Conservation (phyloP, 2,797 vertebrate genomes). For the Hylomyscus alleni region DNA sequence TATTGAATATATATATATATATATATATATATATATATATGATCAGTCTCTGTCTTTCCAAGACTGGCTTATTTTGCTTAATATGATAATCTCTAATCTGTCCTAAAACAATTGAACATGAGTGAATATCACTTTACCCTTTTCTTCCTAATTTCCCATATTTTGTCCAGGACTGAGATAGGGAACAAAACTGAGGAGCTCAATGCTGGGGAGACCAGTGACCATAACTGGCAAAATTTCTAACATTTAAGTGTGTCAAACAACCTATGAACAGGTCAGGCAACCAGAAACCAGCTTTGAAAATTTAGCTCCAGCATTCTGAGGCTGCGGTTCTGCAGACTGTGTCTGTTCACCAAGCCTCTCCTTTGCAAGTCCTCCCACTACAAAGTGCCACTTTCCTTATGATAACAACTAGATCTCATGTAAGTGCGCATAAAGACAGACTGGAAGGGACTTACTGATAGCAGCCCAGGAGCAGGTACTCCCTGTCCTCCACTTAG, state of each 20-base stretch:
- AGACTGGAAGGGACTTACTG: not conserved
- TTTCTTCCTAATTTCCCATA: not conserved
- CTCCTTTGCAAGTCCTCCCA: not conserved
- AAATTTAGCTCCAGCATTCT: not conserved
- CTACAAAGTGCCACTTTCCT: not conserved
- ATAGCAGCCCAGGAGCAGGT: not conserved
- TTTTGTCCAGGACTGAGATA: not conserved
- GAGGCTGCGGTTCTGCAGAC: not conserved
- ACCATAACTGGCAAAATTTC: not conserved
- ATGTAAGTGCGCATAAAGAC: not conserved
- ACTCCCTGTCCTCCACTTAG: fast-evolving
- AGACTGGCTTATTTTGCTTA: not conserved
- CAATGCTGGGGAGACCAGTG: not conserved
- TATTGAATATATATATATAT: too few relatives aligned
- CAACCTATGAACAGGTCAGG: not conserved
- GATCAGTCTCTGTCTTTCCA: not conserved
- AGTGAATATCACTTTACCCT: not conserved
- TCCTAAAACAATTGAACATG: not conserved
- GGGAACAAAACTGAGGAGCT: not conserved
- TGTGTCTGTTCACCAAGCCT: not conserved
- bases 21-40: too few relatives aligned
- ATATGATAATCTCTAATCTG: not conserved
- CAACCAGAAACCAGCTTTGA: not conserved
- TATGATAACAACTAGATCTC: not conserved
- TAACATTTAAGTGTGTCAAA: not conserved